These are phyloP conservation scores for Streptopelia turtur DNA, from an alignment of 2,797 vertebrate genomes.

Conservation along the genomic window DNA sequence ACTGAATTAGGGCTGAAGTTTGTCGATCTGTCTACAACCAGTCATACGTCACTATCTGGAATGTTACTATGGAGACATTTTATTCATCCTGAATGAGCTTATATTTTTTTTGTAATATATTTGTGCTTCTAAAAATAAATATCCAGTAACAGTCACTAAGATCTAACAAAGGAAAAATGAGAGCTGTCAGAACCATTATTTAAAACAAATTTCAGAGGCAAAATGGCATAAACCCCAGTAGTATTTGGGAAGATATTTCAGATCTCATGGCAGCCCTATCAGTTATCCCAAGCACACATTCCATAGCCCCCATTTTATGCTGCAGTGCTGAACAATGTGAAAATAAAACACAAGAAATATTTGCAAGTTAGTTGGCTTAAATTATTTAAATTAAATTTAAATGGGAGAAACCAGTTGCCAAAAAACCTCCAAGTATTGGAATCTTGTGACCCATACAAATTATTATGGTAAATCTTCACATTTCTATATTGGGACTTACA, in stretches of 20 bases:
- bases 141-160: conserved; percentile 19
- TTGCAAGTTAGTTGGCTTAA: background rate
- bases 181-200: conserved; percentile 54
- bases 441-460: fast-evolving
- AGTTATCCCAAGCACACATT: background rate
- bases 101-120: conserved; percentile 57
- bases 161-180: conserved; percentile 63
- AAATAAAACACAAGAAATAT: background rate
- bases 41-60: conserved; percentile 10
- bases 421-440: background rate
- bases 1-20: background rate
- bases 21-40: background rate
- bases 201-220: conserved; percentile 55
- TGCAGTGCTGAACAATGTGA: background rate
- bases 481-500: background rate
- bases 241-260: background rate
- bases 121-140: conserved; percentile 66
- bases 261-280: background rate
- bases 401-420: background rate
- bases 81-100: conserved; percentile 32
- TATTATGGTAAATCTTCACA: background rate
- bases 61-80: conserved; percentile 26
- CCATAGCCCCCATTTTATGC: background rate
- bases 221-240: background rate
- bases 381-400: background rate